phyloP scores from a whole-genome alignment of 1,140 invertebrate species.

The Contarinia nasturtii region DNA sequence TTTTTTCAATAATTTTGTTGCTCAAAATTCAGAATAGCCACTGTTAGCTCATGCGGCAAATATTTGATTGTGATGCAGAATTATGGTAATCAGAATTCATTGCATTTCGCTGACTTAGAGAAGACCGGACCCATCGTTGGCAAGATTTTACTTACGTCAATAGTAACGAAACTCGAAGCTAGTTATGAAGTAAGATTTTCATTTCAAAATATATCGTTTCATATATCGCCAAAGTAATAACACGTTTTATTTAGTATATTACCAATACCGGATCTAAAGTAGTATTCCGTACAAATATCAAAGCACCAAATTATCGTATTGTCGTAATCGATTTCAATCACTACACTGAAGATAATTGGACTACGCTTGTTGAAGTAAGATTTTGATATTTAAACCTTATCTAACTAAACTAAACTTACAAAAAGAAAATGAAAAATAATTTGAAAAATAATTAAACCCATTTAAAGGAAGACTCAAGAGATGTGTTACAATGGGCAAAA shows the following conservation, averaged over 20 bases:
- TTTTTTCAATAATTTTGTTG: constrained; percentile 1
- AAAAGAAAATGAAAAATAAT: too few species aligned
- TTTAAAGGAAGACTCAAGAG: constrained; percentile 60
- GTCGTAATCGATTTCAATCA: constrained; percentile 77
- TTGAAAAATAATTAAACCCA: background rate
- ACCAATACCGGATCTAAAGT: constrained; percentile 71
- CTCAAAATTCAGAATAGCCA: constrained; percentile 39
- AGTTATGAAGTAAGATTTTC: constrained; percentile 67
- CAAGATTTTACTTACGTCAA: constrained; percentile 45
- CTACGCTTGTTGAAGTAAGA: constrained; percentile 30
- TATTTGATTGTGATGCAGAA: constrained; percentile 68
- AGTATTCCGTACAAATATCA: constrained; percentile 84
- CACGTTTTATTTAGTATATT: constrained; percentile 77
- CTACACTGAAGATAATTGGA: constrained; percentile 61
- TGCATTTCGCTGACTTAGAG: constrained; percentile 63
- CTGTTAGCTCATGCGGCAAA: constrained; percentile 76
- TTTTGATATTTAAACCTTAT: too few species aligned
- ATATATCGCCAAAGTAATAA: too few species aligned
- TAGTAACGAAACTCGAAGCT: constrained; percentile 80
- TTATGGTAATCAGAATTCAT: constrained; percentile 72
- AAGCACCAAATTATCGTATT: constrained; percentile 82
- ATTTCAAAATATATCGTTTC: constrained; percentile 1
- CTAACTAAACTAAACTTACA: too few species aligned
- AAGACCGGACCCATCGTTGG: constrained; percentile 36
- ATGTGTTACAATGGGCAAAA: constrained; percentile 77